phyloP scores from a whole-genome alignment of 2,797 vertebrate species.

The Lateolabrax maculatus region DNA sequence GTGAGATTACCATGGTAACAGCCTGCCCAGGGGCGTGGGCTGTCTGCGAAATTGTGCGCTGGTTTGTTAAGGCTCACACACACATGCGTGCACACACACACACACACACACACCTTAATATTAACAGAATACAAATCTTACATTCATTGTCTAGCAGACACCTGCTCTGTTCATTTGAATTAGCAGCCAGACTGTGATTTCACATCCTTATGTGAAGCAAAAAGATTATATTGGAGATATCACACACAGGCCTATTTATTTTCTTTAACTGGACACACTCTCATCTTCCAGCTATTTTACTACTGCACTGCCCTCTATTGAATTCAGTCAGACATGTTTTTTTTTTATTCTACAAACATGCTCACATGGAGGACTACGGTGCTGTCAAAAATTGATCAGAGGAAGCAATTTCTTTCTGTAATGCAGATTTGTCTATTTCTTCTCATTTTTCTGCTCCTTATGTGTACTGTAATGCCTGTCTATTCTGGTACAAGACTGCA shows the following conservation, averaged over 20 bases:
- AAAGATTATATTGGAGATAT: slow-evolving; percentile 47
- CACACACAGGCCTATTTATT: slow-evolving; percentile 46
- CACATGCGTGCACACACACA: slow-evolving; percentile 7
- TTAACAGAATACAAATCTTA: slow-evolving; percentile 38
- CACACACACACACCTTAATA: slow-evolving; percentile 53
- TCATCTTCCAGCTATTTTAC: slow-evolving; percentile 43
- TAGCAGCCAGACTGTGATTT: slow-evolving; percentile 49
- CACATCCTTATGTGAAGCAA: slow-evolving; percentile 33
- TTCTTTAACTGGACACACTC: slow-evolving; percentile 41
- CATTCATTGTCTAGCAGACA: slow-evolving; percentile 44
- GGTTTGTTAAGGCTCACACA: slow-evolving; percentile 70
- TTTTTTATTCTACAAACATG: slow-evolving; percentile 26
- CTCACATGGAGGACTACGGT: not conserved
- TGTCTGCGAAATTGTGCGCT: slow-evolving; percentile 80
- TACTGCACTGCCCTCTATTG: slow-evolving; percentile 65
- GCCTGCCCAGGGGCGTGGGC: slow-evolving; percentile 80
- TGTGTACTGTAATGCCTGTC: slow-evolving; percentile 4
- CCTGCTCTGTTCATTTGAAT: slow-evolving; percentile 58
- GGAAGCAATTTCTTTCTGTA: not conserved
- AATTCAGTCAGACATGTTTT: slow-evolving; percentile 49
- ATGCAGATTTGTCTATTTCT: not conserved
- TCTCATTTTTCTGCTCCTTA: not conserved
- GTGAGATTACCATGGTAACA: slow-evolving; percentile 83
- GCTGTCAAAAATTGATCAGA: not conserved
- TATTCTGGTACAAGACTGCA: slow-evolving; percentile 1